Percentiles rank a stretch among this genome's conserved stretches.
Conservation (phyloP, 2,797 vertebrate genomes). For the Odontamblyopus rebecca region DNA sequence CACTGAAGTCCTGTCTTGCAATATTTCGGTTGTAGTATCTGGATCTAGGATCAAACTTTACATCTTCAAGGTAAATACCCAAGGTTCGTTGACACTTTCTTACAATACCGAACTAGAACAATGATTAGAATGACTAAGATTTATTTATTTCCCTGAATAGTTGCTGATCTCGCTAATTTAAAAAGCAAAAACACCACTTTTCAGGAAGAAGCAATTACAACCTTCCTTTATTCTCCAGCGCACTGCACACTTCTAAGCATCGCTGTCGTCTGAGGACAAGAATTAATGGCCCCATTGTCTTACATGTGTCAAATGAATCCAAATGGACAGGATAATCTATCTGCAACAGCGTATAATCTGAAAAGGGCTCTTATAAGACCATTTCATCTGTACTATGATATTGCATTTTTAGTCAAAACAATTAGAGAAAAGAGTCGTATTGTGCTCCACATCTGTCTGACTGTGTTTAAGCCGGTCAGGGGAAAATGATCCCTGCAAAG, state of each 20-base stretch:
- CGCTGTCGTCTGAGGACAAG: conserved; percentile 10
- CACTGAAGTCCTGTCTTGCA: no score
- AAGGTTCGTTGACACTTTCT: no score
- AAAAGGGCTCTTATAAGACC: conserved; percentile 24
- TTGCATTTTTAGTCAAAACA: conserved; percentile 7
- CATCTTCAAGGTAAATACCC: no score
- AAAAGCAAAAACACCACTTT: conserved; percentile 2
- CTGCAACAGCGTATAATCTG: conserved; percentile 28
- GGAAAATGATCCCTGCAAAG: conserved; percentile 23
- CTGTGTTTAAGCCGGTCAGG: conserved; percentile 22
- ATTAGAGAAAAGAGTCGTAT: conserved; percentile 4
- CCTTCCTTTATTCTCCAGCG: conserved; percentile 2
- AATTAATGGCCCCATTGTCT: background rate
- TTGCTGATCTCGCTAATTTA: background rate
- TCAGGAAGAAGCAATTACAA: conserved; percentile 24
- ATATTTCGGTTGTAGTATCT: no score
- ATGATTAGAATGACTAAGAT: no score
- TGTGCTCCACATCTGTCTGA: conserved; percentile 16
- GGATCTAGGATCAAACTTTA: no score
- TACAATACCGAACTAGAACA: no score
- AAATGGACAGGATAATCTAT: conserved; percentile 46
- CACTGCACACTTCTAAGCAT: background rate
- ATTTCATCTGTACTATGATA: conserved; percentile 30
- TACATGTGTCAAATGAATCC: conserved; percentile 43
- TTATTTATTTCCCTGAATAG: background rate